Evolutionary conservation across 2,113 vertebrate genomes (phyloP), one percentile per base, ranked within the genome.

Genomic region (Nesoenas mayeri): DNA sequence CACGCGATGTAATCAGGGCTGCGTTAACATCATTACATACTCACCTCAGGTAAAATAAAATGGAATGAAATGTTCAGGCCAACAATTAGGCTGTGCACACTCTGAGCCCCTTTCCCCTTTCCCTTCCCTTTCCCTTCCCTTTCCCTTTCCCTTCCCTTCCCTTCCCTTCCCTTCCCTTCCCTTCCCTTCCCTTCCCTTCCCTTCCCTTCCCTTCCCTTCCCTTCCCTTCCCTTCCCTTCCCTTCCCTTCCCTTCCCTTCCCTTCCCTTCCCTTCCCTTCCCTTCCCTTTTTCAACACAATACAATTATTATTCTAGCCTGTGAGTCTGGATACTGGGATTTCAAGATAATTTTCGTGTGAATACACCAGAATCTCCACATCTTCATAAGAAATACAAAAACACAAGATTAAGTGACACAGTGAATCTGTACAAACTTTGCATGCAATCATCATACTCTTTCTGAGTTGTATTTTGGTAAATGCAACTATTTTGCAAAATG

Each of bases 21-120:
- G 28, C 85, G 66, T 73, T 91, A 92, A 93, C 79, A 94, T 79
- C 91, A 17, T 81, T 89, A 77, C 80, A 47, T 28, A 44, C 86
- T 75, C 94, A 19, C 12, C 54, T 79, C 93, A 94, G 88, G 89
- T 93, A 91, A 95, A 94, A 91, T 56, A 81, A 95, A 96, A 89
- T 13, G 72, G 65, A 96, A 36, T 71, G 77, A 94, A 95, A 95
- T 90, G 88, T 79, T 89, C 69, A 67, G 92, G 60, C 12, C 72
- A n/a, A 89, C 78, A 94, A 94, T 94, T 85, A 87, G 31, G 15
- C 85, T 91, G 79, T 71, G 48, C 85, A 90, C 69, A 50, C 53
- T 83, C 62, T 12, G 31, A 70, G 54, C n/a, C 54, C 75, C 40
- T 66, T 34, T 94, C 34, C 83, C 15, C 42, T 7, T 28, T 9